Base-by-base conservation (phyloP, 2,888 invertebrate genomes). In the Clusia tigrina region DNA sequence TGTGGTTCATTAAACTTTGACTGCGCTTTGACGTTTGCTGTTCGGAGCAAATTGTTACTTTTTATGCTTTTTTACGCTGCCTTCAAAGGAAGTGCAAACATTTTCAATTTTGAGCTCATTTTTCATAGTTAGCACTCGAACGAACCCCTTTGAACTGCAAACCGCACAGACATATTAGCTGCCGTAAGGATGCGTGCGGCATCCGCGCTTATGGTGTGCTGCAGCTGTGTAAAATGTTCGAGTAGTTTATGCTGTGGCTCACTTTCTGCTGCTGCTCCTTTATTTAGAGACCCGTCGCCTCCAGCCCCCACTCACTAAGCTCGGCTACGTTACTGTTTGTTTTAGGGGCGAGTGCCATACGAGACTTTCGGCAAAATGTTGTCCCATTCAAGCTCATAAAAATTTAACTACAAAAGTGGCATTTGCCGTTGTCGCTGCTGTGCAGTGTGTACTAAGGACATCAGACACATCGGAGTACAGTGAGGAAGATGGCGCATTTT, bases 391-490 rank as follows among this genome's bases (percentile, higher is more conserved):
- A 57, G 62, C 62, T 62, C 62, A 62, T 62, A 62, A 62, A 62
- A 62, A 58, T 62, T 23, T 54, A 62, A 42, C 48, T 26, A 32
- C 54, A 25, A 12, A 6, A 42, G n/a, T n/a, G n/a, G 42, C 6
- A 12, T n/a, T 42, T 32, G 32, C 32, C 2, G 2, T 46, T 46
- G 46, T 18, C 42, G 20, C 38, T 60, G 57, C 66, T 59, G 17
- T 38, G 52, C 32, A 32, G 32, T 5, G 46, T 37, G 22, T 60
- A 62, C 17, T 10, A 2, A 20, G 24, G 26, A 3, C 62, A 66
- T 66, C 64, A 69, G 63, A 66, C 57, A 62, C 52, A 60, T 25
- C 60, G n/a, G n/a, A n/a, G n/a, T n/a, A n/a, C n/a, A n/a, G n/a
- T n/a, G n/a, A n/a, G n/a, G n/a, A n/a, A n/a, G n/a, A n/a, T n/a